Evolutionary conservation across 2,888 invertebrate species (phyloP).

Genomic region (Cosmorhoe ocellata): DNA sequence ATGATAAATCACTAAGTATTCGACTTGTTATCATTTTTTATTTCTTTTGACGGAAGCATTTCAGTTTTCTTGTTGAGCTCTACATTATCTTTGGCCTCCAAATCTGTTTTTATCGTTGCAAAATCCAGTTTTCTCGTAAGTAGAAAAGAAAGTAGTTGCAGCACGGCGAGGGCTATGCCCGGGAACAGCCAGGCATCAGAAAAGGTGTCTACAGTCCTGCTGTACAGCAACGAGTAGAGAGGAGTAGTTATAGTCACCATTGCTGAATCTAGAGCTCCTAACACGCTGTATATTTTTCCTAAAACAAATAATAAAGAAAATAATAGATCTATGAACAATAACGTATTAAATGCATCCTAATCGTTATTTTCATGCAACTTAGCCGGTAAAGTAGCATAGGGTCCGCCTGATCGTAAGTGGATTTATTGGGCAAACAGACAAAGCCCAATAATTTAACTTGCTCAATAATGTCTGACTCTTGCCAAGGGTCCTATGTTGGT

Average conservation of each 20-base stretch:
- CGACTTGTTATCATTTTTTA: constrained; percentile 9
- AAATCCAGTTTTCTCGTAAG: constrained; percentile 49
- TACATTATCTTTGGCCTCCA: constrained; percentile 15
- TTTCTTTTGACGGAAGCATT: constrained; percentile 13
- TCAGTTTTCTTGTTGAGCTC: constrained; percentile 18
- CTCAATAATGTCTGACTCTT: too few species aligned
- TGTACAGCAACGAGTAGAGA: constrained; percentile 69
- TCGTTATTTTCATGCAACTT: too few species aligned
- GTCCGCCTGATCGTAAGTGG: too few species aligned
- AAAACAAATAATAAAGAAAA: constrained; percentile 37
- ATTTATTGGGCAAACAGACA: too few species aligned
- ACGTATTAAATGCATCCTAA: too few species aligned
- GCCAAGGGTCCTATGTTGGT: too few species aligned
- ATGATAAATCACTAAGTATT: constrained; percentile 10
- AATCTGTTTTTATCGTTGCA: constrained; percentile 22
- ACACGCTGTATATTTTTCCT: constrained; percentile 79
- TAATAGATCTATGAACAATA: too few species aligned
- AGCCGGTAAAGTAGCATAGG: too few species aligned
- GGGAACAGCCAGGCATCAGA: constrained; percentile 74
- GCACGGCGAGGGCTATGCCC: constrained; percentile 54
- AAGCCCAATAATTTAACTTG: too few species aligned
- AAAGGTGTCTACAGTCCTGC: constrained; percentile 60
- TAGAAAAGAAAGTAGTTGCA: constrained; percentile 64
- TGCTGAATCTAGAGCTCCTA: constrained; percentile 75
- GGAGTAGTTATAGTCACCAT: constrained; percentile 70